Percentiles rank a stretch among this genome's conserved stretches.
phyloP scores from a whole-genome alignment of 2,888 invertebrate species.

The Apodemia hepburni region DNA sequence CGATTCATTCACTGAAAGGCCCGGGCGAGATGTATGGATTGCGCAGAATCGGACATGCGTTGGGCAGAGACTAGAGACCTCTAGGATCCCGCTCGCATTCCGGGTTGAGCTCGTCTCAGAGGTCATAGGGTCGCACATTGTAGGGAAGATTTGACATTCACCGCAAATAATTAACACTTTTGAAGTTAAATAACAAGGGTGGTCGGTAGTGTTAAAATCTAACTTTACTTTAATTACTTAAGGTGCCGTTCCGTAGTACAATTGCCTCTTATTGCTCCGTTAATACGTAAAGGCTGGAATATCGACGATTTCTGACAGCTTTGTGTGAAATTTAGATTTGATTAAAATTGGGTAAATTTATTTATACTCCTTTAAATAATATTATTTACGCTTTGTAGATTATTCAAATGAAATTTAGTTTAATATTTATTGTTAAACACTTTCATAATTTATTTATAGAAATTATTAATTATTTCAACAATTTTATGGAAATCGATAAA shows the following conservation, averaged over 20 bases:
- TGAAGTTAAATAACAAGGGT: not conserved
- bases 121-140: conserved; percentile 61
- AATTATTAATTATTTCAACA: too few relatives aligned
- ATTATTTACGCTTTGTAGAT: too few relatives aligned
- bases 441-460: too few relatives aligned
- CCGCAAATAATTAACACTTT: conserved; percentile 13
- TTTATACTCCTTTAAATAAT: too few relatives aligned
- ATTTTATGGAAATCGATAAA: too few relatives aligned
- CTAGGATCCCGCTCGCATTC: conserved; percentile 52
- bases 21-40: conserved; percentile 52
- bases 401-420: too few relatives aligned
- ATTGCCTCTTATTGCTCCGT: not conserved
- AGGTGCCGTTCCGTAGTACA: not conserved
- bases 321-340: too few relatives aligned
- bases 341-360: too few relatives aligned
- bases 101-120: conserved; percentile 59
- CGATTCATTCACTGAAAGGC: conserved; percentile 70
- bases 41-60: conserved; percentile 70
- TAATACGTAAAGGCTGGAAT: not conserved
- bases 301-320: not conserved
- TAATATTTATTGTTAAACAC: too few relatives aligned
- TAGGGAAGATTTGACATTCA: conserved; percentile 19
- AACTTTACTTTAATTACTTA: conserved; percentile 3
- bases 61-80: conserved; percentile 53
- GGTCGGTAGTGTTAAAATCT: not conserved